Conservation (phyloP, 2,113 vertebrate species). For the Cardinalis cardinalis region DNA sequence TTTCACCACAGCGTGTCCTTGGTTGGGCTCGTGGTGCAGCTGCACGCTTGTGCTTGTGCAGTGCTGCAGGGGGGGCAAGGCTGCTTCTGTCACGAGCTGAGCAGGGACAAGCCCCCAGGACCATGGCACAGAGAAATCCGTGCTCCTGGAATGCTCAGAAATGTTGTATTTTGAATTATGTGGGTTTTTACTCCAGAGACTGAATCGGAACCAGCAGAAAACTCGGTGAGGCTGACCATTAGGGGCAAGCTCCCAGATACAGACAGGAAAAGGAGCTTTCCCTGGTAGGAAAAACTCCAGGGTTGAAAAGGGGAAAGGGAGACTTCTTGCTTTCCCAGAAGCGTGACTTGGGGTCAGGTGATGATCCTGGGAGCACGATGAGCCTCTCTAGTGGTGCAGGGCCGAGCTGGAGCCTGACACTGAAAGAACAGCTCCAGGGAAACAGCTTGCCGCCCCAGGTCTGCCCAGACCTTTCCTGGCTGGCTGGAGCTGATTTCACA, state of each 20-base stretch:
- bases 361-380: neutral
- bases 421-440: fast-evolving
- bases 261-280: neutral
- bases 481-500: neutral
- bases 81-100: neutral
- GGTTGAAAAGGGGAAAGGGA: neutral
- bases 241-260: neutral
- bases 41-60: neutral
- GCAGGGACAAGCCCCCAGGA: neutral
- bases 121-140: fast-evolving
- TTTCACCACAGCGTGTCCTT: fast-evolving
- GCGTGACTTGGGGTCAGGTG: too few species aligned
- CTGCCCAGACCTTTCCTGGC: neutral
- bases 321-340: neutral
- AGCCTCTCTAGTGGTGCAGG: neutral
- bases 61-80: neutral
- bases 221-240: neutral
- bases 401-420: fast-evolving
- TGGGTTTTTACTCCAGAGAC: neutral
- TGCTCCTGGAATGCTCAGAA: neutral
- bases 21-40: fast-evolving
- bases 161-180: neutral
- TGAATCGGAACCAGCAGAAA: neutral
- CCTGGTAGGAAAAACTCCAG: neutral
- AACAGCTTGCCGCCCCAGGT: too few species aligned